phyloP scores from a whole-genome alignment of 2,888 invertebrate genomes.

The Apeira syringaria region DNA sequence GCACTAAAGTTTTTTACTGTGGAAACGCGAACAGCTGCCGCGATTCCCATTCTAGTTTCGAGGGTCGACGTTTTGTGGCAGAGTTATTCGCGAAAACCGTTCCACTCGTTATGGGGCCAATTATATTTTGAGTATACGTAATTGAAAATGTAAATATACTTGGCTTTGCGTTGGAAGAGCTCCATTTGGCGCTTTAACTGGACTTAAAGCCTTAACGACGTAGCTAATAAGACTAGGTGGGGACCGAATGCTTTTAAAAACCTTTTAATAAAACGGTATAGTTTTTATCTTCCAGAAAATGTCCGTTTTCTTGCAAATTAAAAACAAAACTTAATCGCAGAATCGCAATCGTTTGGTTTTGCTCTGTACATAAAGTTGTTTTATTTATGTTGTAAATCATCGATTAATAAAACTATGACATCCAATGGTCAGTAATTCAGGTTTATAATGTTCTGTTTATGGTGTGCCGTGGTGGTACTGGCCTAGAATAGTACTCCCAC shows the following conservation, averaged over 20 bases:
- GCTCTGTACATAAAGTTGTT: too few species aligned
- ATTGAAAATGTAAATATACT: constrained; percentile 47
- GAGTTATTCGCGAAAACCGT: constrained; percentile 56
- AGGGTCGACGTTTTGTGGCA: constrained; percentile 54
- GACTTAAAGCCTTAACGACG: constrained; percentile 42
- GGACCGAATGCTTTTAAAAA: constrained; percentile 6
- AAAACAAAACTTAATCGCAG: too few species aligned
- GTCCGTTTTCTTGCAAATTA: too few species aligned
- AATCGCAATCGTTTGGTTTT: too few species aligned
- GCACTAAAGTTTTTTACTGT: constrained; percentile 70
- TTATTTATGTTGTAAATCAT: too few species aligned
- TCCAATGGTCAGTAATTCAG: too few species aligned
- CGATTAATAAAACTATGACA: too few species aligned
- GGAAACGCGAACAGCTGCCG: constrained; percentile 69
- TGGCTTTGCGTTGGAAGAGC: constrained; percentile 21
- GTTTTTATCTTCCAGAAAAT: too few species aligned
- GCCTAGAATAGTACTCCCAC: too few species aligned
- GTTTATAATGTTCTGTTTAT: too few species aligned
- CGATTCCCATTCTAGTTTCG: constrained; percentile 63
- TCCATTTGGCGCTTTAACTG: constrained; percentile 28
- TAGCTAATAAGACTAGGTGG: constrained; percentile 23
- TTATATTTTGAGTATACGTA: constrained; percentile 46
- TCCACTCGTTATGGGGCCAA: constrained; percentile 52
- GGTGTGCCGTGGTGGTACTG: too few species aligned
- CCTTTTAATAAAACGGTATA: constrained; percentile 6